Evolutionary conservation across 2,113 vertebrate species (phyloP).

Genomic region (Caloenas nicobarica): DNA sequence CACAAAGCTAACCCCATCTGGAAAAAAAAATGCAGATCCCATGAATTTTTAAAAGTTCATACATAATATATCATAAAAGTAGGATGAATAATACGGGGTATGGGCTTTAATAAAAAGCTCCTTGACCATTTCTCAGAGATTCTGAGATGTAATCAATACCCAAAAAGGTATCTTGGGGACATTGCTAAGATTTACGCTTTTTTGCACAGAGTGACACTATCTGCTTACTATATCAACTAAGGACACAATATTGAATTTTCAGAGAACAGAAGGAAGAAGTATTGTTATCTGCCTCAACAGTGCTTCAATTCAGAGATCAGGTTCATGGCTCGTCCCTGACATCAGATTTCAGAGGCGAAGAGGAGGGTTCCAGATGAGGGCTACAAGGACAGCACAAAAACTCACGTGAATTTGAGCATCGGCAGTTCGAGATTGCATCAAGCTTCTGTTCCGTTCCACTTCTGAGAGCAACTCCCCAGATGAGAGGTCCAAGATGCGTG

Average conservation of each 20-base stretch:
- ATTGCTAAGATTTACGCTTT: conserved; percentile 82
- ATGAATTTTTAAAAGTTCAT: conserved; percentile 88
- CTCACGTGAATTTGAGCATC: conserved; percentile 80
- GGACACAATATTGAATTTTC: conserved; percentile 77
- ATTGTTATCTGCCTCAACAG: conserved; percentile 76
- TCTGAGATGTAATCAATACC: conserved; percentile 87
- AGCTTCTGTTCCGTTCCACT: conserved; percentile 76
- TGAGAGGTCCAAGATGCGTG: conserved; percentile 84
- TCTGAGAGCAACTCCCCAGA: conserved; percentile 84
- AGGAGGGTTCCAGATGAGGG: conserved; percentile 21
- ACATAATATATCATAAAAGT: conserved; percentile 90
- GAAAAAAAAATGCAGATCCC: conserved; percentile 64
- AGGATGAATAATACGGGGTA: conserved; percentile 81
- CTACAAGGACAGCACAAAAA: conserved; percentile 37
- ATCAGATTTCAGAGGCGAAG: conserved; percentile 42
- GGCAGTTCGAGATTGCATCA: conserved; percentile 68
- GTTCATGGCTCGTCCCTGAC: conserved; percentile 51
- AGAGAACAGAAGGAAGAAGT: conserved; percentile 70
- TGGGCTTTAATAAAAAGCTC: conserved; percentile 81
- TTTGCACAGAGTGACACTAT: conserved; percentile 81
- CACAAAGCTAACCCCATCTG: conserved; percentile 70
- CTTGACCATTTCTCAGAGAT: conserved; percentile 82
- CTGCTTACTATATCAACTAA: conserved; percentile 72
- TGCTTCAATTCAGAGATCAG: conserved; percentile 67
- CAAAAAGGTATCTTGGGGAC: conserved; percentile 82